These are phyloP conservation scores for Drosophila kanapiae DNA, from an alignment of 1,140 invertebrate genomes.

Conservation along the genomic window DNA sequence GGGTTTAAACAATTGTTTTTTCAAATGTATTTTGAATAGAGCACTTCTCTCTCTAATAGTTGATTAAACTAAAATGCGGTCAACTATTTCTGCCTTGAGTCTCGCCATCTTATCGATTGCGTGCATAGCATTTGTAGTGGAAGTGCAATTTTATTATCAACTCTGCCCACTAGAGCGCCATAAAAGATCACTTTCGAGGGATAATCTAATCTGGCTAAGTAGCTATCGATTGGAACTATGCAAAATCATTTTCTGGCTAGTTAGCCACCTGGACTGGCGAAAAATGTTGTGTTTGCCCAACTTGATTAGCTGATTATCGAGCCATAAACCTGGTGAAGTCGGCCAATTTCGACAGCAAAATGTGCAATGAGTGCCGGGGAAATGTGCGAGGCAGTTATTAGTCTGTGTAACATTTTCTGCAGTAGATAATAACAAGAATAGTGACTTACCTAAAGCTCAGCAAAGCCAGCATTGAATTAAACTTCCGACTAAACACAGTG, in stretches of 20 bases:
- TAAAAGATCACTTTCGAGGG: background rate
- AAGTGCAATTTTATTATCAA: conserved; percentile 28
- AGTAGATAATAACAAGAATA: background rate
- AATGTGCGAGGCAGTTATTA: conserved; percentile 6
- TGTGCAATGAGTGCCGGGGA: background rate
- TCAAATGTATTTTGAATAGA: background rate
- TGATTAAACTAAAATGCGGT: conserved; percentile 31
- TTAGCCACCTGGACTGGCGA: conserved; percentile 1
- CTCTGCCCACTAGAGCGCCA: background rate
- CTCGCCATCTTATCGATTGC: conserved; percentile 21
- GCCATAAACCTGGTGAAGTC: background rate
- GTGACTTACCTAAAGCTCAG: background rate
- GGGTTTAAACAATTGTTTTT: background rate
- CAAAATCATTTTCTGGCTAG: conserved; percentile 10
- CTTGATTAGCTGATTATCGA: conserved; percentile 1
- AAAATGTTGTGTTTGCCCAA: conserved; percentile 6
- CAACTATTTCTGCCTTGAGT: conserved; percentile 45
- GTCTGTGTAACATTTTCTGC: background rate
- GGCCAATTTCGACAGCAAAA: conserved; percentile 4
- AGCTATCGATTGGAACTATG: conserved; percentile 11
- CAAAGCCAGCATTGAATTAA: no score
- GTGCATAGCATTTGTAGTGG: background rate
- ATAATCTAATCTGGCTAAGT: conserved; percentile 23
- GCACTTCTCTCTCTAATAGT: background rate
- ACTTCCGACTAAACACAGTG: background rate